phyloP scores from a whole-genome alignment of 2,797 vertebrate genomes.

The Myotis pilosus region DNA sequence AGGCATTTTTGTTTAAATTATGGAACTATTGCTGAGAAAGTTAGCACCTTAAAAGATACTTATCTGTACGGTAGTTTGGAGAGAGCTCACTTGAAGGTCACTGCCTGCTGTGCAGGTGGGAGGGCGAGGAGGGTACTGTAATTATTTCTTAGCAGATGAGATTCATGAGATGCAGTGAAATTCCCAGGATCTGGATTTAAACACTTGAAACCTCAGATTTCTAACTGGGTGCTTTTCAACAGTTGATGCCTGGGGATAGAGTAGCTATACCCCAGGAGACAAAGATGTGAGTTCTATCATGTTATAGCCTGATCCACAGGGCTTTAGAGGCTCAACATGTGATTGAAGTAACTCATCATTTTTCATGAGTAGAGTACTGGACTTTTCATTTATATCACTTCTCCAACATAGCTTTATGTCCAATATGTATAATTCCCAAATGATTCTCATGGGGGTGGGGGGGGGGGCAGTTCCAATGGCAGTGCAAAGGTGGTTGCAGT shows the following conservation, averaged over 20 bases:
- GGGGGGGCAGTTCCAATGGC: too few species aligned
- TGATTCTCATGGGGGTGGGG: neutral
- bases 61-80: neutral
- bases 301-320: neutral
- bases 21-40: neutral
- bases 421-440: neutral
- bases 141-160: slow-evolving; percentile 27
- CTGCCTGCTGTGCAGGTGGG: neutral
- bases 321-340: neutral
- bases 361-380: neutral
- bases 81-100: neutral
- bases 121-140: neutral
- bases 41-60: neutral
- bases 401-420: neutral
- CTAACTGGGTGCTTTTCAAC: neutral
- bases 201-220: neutral
- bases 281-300: neutral
- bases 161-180: neutral
- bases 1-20: slow-evolving; percentile 44
- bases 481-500: neutral
- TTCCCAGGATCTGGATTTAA: neutral
- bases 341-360: neutral
- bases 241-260: neutral
- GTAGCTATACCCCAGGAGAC: neutral
- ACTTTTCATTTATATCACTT: neutral